Conservation (phyloP, 2,113 vertebrate species). For the Taurulus bubalis region DNA sequence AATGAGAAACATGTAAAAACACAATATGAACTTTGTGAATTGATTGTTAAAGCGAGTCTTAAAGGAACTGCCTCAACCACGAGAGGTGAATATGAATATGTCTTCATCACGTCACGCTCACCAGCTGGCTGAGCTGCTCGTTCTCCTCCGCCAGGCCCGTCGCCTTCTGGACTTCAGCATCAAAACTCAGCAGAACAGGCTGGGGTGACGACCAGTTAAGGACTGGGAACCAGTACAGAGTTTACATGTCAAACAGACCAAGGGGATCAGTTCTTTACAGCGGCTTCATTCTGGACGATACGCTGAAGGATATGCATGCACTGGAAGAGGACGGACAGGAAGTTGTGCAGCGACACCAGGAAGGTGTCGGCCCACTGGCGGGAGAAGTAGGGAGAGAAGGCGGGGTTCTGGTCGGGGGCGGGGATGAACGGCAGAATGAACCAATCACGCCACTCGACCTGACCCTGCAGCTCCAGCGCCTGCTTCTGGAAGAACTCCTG, state of each 20-base stretch:
- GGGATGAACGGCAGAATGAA: slow-evolving; percentile 93
- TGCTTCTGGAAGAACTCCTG: slow-evolving; percentile 98
- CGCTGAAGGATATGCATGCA: slow-evolving; percentile 97
- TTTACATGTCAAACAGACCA: background rate
- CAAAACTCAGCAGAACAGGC: slow-evolving; percentile 94
- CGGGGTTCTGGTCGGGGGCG: slow-evolving; percentile 90
- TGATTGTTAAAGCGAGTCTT: too few species aligned
- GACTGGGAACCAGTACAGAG: slow-evolving; percentile 21
- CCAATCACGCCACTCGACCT: slow-evolving; percentile 97
- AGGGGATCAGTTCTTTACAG: background rate
- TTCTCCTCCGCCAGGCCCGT: slow-evolving; percentile 91
- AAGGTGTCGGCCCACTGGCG: slow-evolving; percentile 97
- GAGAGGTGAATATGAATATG: too few species aligned
- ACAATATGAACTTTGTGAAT: too few species aligned
- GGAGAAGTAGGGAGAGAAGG: slow-evolving; percentile 93
- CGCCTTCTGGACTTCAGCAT: slow-evolving; percentile 91
- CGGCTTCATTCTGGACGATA: too few species aligned
- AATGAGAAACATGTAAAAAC: too few species aligned
- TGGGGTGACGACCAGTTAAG: slow-evolving; percentile 86
- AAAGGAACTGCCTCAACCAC: too few species aligned
- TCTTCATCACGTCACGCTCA: slow-evolving; percentile 55
- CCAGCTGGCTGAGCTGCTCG: slow-evolving; percentile 91
- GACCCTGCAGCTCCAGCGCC: slow-evolving; percentile 91
- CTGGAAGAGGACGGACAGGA: slow-evolving; percentile 96
- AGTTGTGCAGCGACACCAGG: slow-evolving; percentile 97